Base-by-base conservation (phyloP, 2,888 invertebrate genomes). In the Habroteleia sp. region DNA sequence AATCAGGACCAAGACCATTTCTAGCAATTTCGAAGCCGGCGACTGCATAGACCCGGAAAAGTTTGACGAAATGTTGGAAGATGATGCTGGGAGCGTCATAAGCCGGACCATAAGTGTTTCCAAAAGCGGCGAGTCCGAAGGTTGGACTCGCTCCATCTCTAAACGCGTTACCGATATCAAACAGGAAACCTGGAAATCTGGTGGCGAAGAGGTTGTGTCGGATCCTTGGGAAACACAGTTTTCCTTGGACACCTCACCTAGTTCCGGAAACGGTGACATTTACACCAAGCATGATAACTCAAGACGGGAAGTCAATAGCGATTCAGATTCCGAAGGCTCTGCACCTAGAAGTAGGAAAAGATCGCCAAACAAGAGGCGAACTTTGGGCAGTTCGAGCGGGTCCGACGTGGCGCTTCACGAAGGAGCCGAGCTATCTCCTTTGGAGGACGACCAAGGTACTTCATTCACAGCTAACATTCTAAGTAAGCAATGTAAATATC, bases 361-460 rank as follows among this genome's bases (percentile, higher is more conserved):
- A 72, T 85, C 87, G 3, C 81, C 83, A 39, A 84, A 83, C 81
- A 88, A 87, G 79, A 84, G 87, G 80, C 89, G 90, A 83, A 91
- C 91, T 27, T 85, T 91, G 63, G 92, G 92, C 78, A 92, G 92
- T 82, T 92, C 92, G 72, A 92, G 92, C 83, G 92, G 92, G 56
- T 92, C 92, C 25, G 92, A 92, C 84, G 90, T 92, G 66, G 92
- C 92, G 69, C 89, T 92, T 72, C 92, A 92, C 84, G 92, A 92
- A 87, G 92, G 92, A 62, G 91, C 91, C 39, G 92, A 92, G 82
- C 89, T 91, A 74, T 92, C 92, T 84, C 88, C 88, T 74, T 84
- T 89, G 84, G 91, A 91, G 82, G 91, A 91, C 84, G 91, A 92
- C 89, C 91, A 91, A 91, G 92, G 92, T 92, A 91, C 87, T 89